Conservation (phyloP, 2,113 vertebrate genomes). For the Trematocara variabile region DNA sequence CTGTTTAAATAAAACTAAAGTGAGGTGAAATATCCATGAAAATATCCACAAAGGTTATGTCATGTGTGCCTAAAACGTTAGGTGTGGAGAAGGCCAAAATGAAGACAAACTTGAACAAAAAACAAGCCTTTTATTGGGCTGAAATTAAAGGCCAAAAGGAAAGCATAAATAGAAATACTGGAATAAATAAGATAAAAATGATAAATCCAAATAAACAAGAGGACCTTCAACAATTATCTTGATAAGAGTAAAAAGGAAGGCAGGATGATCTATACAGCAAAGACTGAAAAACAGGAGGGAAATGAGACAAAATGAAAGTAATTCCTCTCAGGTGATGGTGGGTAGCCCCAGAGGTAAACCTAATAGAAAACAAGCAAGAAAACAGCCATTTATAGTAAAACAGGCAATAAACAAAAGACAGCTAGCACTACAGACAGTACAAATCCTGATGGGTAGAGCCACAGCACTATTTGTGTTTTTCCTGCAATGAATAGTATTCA, state of each 20-base stretch:
- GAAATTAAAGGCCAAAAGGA: background rate
- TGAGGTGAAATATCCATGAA: background rate
- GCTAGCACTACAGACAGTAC: background rate
- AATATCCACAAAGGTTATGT: background rate
- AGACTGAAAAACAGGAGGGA: background rate
- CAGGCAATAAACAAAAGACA: background rate
- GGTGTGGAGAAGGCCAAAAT: background rate
- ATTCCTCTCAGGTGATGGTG: background rate
- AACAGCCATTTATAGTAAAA: background rate
- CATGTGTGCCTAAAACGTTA: background rate
- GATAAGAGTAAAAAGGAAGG: background rate
- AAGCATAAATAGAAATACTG: background rate
- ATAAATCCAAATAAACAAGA: background rate
- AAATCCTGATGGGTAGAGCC: background rate
- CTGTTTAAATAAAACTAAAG: background rate
- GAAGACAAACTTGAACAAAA: background rate
- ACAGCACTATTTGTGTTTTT: background rate
- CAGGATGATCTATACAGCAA: background rate
- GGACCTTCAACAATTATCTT: background rate
- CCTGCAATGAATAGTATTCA: background rate
- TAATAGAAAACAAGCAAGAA: background rate
- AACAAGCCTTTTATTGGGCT: background rate
- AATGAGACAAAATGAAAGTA: background rate
- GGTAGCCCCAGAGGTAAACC: background rate
- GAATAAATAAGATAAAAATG: background rate